A percentile compares a stretch with the other conserved stretches of the same genome.
phyloP scores from a whole-genome alignment of 2,113 vertebrate genomes.

The Caracal caracal region DNA sequence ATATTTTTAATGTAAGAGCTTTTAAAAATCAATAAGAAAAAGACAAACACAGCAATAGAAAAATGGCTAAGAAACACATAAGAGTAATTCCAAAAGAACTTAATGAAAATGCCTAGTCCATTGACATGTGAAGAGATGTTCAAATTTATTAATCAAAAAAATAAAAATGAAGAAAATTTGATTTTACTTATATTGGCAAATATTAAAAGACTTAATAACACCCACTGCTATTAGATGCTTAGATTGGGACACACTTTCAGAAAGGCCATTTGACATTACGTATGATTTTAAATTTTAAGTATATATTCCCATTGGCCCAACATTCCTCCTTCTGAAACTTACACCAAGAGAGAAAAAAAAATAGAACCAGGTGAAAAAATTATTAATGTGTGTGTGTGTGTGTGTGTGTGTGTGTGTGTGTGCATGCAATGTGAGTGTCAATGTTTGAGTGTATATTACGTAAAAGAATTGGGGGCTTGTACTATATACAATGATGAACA shows the following conservation, averaged over 20 bases:
- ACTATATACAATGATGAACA: neutral
- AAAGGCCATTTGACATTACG: neutral
- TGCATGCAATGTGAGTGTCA: neutral
- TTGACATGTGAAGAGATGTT: neutral
- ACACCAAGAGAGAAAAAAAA: neutral
- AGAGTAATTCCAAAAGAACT: constrained; percentile 31
- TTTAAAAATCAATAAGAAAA: constrained; percentile 53
- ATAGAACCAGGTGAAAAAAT: neutral
- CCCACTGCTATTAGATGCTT: neutral
- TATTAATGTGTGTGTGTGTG: neutral
- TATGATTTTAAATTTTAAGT: neutral
- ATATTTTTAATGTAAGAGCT: constrained; percentile 41
- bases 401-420: too few species aligned
- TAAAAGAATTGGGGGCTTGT: neutral
- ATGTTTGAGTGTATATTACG: neutral
- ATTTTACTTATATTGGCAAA: constrained; percentile 26
- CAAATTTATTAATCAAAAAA: constrained; percentile 40
- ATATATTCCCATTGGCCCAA: neutral
- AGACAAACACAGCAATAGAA: neutral
- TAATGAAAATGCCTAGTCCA: constrained; percentile 13
- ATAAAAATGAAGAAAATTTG: constrained; percentile 38
- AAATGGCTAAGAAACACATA: neutral
- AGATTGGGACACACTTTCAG: neutral
- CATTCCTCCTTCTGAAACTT: neutral
- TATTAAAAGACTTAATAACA: constrained; percentile 63